phyloP scores from a whole-genome alignment of 2,113 vertebrate genomes.

The Antidorcas marsupialis region DNA sequence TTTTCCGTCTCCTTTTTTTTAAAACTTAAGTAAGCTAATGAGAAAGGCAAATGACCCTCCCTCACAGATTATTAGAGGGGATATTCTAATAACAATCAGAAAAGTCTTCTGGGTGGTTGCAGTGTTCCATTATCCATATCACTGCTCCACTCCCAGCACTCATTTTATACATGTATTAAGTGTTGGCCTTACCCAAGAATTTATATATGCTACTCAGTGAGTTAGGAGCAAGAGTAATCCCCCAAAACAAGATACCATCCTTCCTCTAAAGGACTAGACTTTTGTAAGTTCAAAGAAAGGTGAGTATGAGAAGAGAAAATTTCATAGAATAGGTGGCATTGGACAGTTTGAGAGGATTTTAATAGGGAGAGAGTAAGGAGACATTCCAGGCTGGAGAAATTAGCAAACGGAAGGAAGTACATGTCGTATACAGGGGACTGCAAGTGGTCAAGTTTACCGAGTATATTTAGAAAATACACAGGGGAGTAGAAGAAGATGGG shows the following conservation, averaged over 20 bases:
- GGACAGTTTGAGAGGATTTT: neutral
- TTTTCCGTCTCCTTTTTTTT: neutral
- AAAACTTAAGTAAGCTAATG: neutral
- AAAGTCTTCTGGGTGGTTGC: neutral
- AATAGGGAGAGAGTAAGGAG: neutral
- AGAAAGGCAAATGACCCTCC: neutral
- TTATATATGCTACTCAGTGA: neutral
- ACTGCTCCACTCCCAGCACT: neutral
- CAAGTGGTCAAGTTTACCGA: neutral
- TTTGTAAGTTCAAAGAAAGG: neutral
- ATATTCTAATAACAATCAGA: neutral
- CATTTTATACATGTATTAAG: neutral
- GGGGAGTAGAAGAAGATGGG: neutral
- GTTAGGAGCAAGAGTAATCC: neutral
- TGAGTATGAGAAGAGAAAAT: neutral
- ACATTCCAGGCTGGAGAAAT: neutral
- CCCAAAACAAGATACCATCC: neutral
- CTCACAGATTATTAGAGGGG: neutral
- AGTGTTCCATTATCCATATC: neutral
- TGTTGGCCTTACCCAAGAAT: neutral
- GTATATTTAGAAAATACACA: neutral
- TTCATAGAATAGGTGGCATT: neutral
- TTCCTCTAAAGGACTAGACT: neutral
- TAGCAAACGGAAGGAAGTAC: neutral
- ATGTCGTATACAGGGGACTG: neutral